These are phyloP conservation scores for Mellivora capensis DNA, from an alignment of 2,113 vertebrate species.

Conservation along the genomic window DNA sequence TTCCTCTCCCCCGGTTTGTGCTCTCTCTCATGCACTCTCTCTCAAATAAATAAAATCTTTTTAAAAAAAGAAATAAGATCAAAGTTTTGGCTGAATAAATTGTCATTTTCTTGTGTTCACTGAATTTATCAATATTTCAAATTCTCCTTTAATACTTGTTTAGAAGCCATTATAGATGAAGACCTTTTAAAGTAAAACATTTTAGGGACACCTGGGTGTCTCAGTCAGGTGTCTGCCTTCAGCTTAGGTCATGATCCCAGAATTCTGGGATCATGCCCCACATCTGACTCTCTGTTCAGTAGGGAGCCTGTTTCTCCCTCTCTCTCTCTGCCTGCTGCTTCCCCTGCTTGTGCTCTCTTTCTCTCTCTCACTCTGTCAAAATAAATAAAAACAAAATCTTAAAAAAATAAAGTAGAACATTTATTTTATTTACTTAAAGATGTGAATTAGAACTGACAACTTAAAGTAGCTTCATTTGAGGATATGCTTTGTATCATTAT, in stretches of 20 bases:
- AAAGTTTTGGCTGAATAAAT: background rate
- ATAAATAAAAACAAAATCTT: background rate
- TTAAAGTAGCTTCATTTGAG: background rate
- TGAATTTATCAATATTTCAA: slow-evolving; percentile 24
- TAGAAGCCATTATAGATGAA: background rate
- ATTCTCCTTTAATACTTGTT: background rate
- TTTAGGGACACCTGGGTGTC: background rate
- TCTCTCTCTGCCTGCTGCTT: background rate
- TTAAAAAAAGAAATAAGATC: background rate
- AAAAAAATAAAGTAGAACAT: background rate
- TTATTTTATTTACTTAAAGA: background rate
- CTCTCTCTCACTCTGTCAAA: background rate
- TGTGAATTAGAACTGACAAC: background rate
- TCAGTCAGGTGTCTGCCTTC: background rate
- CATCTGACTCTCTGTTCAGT: background rate
- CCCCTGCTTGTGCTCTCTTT: background rate
- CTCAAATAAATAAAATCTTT: background rate
- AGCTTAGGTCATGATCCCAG: background rate
- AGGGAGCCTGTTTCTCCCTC: background rate
- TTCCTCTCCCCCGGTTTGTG: background rate
- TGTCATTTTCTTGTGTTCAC: slow-evolving; percentile 8
- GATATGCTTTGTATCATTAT: background rate
- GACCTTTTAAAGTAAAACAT: background rate
- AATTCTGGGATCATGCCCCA: background rate
- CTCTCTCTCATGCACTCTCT: background rate